Percentiles rank a stretch among this genome's conserved stretches.
Evolutionary conservation across 2,888 invertebrate species (phyloP).

Genomic region (Alloplasta piceator): DNA sequence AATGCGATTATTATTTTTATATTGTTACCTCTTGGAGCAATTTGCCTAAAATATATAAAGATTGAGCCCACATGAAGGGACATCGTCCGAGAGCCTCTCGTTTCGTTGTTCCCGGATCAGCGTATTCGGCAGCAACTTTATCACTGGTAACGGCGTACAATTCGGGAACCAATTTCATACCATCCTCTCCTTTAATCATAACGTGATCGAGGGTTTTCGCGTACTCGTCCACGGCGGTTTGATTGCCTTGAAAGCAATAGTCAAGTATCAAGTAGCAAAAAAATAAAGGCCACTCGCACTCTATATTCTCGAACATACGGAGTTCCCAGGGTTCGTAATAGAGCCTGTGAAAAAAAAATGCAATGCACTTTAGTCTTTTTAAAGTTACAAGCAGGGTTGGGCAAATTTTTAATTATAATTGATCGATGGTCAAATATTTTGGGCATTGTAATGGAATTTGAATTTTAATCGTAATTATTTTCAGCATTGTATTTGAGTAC

Average conservation of each 20-base stretch:
- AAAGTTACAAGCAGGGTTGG: too few relatives aligned
- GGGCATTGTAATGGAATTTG: too few relatives aligned
- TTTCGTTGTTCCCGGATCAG: slow-evolving; percentile 95
- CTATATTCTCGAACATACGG: slow-evolving; percentile 99
- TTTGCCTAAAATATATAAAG: slow-evolving; percentile 97
- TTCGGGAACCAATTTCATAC: slow-evolving; percentile 95
- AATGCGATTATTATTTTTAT: background rate
- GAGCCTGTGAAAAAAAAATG: slow-evolving; percentile 85
- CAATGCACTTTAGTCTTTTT: too few relatives aligned
- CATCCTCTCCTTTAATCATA: slow-evolving; percentile 94
- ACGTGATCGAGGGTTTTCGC: slow-evolving; percentile 90
- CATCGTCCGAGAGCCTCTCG: slow-evolving; percentile 94
- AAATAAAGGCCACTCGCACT: slow-evolving; percentile 99
- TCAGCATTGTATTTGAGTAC: too few relatives aligned
- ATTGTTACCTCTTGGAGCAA: slow-evolving; percentile 93
- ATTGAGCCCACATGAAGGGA: slow-evolving; percentile 99
- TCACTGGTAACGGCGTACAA: slow-evolving; percentile 95
- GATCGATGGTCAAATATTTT: too few relatives aligned
- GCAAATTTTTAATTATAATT: too few relatives aligned
- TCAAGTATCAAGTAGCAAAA: slow-evolving; percentile 97
- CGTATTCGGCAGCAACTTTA: slow-evolving; percentile 93
- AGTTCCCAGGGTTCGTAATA: slow-evolving; percentile 99
- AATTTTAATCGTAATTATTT: too few relatives aligned
- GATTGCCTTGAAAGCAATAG: slow-evolving; percentile 95
- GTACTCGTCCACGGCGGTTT: slow-evolving; percentile 89